Evolutionary conservation across 2,888 invertebrate species (phyloP).

Genomic region (Pycnomerus fuliginosus): DNA sequence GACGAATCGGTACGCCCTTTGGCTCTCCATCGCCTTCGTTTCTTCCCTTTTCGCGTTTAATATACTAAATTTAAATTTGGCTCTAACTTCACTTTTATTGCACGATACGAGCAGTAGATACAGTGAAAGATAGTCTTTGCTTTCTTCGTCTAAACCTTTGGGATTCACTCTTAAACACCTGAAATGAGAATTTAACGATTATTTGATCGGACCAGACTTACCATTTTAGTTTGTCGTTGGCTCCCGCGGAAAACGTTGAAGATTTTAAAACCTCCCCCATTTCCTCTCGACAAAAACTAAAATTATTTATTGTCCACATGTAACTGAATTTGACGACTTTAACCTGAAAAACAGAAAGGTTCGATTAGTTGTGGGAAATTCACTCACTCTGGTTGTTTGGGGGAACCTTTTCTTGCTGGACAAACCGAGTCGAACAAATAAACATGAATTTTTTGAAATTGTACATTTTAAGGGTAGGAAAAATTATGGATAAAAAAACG

Average conservation of each 20-base stretch:
- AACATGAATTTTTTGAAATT: constrained; percentile 9
- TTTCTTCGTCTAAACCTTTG: constrained; percentile 99
- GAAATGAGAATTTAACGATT: constrained; percentile 32
- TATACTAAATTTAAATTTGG: constrained; percentile 99
- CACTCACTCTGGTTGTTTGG: background rate
- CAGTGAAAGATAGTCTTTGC: constrained; percentile 99
- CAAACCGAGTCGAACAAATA: constrained; percentile 9
- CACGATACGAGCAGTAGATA: constrained; percentile 98
- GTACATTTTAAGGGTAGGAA: constrained; percentile 1
- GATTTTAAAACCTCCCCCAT: constrained; percentile 99
- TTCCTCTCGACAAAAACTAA: constrained; percentile 99
- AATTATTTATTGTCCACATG: constrained; percentile 99
- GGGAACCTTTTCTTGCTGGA: constrained; percentile 5
- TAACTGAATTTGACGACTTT: constrained; percentile 99
- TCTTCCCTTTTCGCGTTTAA: constrained; percentile 99
- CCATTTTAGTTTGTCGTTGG: constrained; percentile 99
- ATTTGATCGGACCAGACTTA: too few relatives aligned
- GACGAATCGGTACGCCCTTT: constrained; percentile 97
- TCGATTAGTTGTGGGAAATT: too few relatives aligned
- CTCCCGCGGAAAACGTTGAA: constrained; percentile 98
- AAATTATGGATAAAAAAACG: constrained; percentile 3
- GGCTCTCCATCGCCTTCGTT: constrained; percentile 99
- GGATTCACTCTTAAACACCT: constrained; percentile 99
- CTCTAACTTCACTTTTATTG: constrained; percentile 99
- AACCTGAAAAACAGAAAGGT: constrained; percentile 69